Percentiles rank a stretch among this genome's conserved stretches.
Conservation (phyloP, 2,888 invertebrate species). For the Hetaerina titia region DNA sequence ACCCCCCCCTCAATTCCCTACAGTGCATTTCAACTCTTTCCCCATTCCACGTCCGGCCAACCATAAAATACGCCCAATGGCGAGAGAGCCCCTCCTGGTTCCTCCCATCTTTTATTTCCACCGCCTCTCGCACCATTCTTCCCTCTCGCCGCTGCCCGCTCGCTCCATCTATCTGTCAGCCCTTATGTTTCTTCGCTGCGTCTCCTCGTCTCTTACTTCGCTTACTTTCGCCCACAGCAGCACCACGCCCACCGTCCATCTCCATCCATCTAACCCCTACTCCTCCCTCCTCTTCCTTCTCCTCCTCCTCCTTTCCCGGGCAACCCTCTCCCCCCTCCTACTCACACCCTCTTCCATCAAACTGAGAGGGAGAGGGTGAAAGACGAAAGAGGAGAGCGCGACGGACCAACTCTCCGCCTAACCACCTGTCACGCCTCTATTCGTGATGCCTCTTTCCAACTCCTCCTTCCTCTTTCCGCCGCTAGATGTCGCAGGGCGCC, state of each 20-base stretch:
- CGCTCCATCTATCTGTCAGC: constrained; percentile 12
- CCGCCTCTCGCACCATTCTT: not conserved
- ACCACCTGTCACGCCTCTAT: constrained; percentile 30
- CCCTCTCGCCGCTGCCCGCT: not conserved
- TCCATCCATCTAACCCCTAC: too few species aligned
- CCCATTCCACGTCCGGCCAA: not conserved
- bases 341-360: not conserved
- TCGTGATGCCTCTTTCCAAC: not conserved
- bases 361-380: too few species aligned
- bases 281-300: too few species aligned
- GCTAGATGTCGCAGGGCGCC: not conserved
- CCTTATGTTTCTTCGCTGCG: not conserved
- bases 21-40: not conserved
- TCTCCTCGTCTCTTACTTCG: not conserved
- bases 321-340: not conserved
- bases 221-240: too few species aligned
- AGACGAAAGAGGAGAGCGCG: too few species aligned
- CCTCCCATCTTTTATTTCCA: too few species aligned
- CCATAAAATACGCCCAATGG: not conserved
- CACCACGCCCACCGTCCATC: too few species aligned
- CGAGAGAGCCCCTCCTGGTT: too few species aligned
- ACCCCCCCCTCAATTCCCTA: not conserved
- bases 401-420: not conserved
- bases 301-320: too few species aligned
- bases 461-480: not conserved